phyloP scores from a whole-genome alignment of 2,888 invertebrate species.

The Trachelus troglodyta region DNA sequence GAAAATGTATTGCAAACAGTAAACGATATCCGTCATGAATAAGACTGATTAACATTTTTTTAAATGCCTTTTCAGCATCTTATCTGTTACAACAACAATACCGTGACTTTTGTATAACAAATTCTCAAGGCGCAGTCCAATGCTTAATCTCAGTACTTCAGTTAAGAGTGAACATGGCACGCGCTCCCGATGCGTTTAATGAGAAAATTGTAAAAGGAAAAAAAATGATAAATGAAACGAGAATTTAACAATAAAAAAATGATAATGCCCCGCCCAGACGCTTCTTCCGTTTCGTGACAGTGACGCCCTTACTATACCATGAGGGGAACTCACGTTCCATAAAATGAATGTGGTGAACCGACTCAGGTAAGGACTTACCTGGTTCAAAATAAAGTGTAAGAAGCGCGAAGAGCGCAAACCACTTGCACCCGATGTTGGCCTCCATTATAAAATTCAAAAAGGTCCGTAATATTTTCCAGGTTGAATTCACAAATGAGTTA shows the following conservation, averaged over 20 bases:
- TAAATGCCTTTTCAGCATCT: not conserved
- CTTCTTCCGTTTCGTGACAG: slow-evolving; percentile 5
- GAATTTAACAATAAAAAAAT: not conserved
- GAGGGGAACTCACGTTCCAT: slow-evolving; percentile 1
- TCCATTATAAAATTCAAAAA: slow-evolving; percentile 31
- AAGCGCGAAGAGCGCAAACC: slow-evolving; percentile 35
- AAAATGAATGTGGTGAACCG: slow-evolving; percentile 10
- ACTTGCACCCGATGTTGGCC: slow-evolving; percentile 15
- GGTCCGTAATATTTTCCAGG: not conserved
- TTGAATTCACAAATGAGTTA: slow-evolving; percentile 17
- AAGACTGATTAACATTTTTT: not conserved
- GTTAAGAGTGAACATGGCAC: not conserved
- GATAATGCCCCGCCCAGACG: not conserved
- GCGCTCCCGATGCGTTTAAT: not conserved
- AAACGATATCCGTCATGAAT: not conserved
- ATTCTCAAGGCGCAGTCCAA: not conserved
- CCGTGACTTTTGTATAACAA: not conserved
- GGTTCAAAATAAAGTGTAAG: slow-evolving; percentile 33
- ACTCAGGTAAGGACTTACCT: slow-evolving; percentile 35
- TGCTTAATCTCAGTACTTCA: not conserved
- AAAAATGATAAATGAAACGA: not conserved
- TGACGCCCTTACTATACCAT: not conserved
- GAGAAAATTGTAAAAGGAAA: not conserved
- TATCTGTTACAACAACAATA: not conserved
- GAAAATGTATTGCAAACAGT: not conserved